Evolutionary conservation across 2,797 vertebrate genomes (phyloP), one percentile per base, ranked within the genome.

Genomic region (Momotus momota): DNA sequence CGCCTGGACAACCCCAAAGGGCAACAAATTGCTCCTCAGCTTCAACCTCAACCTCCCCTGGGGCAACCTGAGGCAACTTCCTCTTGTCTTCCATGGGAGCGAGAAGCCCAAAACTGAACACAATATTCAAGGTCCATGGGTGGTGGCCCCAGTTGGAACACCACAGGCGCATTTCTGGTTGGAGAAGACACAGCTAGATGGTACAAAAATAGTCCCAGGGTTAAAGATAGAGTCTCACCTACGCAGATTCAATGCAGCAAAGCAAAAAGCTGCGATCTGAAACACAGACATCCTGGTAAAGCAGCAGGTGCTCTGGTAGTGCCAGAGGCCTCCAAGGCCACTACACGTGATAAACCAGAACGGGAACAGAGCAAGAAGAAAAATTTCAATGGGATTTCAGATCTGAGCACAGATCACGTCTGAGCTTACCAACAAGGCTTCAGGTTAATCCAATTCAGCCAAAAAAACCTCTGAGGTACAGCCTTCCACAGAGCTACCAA

Each of bases 321-420:
- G 45, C 3, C 41, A 43, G 41, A 43, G 41, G 0, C 31, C 17
- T 26, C 38, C 41, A 62, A n/a, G 35, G 67, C 18, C 33, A 58
- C 5, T 33, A 33, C 4, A 18, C 2, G 2, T 0, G 0, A 27
- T 21, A 33, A 62, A 78, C n/a, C 65, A 60, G 12, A 71, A 43
- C 13, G 14, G 35, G 35, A 55, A 62, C 0, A 6, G 15, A 69
- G n/a, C 27, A 25, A 23, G 4, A 26, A 9, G 31, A 29, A 81
- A 45, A 46, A 19, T 9, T 17, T 14, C 58, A 26, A 5, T 14
- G 31, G 38, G 16, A 65, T 49, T 66, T 46, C 22, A 45, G 35
- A 67, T 27, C 46, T 25, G 14, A 90, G 38, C 57, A 51, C 46
- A 25, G 40, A 43, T 27, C 40, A 27, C 22, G 40, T 18, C 77